Conservation (phyloP, 1,140 invertebrate genomes). For the Caenorhabditis latens region DNA sequence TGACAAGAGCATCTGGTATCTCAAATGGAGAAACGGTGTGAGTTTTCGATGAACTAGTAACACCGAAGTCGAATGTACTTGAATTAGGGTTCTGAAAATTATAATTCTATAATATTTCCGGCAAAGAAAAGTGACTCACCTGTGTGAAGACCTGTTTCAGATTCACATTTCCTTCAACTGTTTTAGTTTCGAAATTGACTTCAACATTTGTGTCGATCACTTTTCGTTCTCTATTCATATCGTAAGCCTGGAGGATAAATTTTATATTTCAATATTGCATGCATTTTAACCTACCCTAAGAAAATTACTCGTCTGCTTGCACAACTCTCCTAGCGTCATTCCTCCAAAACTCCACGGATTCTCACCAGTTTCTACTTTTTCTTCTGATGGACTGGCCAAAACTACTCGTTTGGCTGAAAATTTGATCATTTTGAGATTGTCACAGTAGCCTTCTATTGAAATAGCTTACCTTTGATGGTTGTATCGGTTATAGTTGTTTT, state of each 20-base stretch:
- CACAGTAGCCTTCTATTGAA: background rate
- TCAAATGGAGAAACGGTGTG: conserved; percentile 49
- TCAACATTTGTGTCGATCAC: background rate
- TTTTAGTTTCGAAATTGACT: conserved; percentile 10
- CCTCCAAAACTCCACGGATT: conserved; percentile 59
- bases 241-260: background rate
- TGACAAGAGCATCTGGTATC: conserved; percentile 34
- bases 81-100: conserved; percentile 31
- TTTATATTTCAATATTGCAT: conserved; percentile 9
- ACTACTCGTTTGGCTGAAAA: conserved; percentile 53
- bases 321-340: conserved; percentile 64
- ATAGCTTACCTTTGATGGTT: conserved; percentile 58
- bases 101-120: background rate
- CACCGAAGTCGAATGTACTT: conserved; percentile 51
- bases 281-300: conserved; percentile 21
- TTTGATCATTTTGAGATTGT: background rate
- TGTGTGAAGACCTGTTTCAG: conserved; percentile 4
- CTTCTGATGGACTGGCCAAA: conserved; percentile 46
- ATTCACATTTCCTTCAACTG: background rate
- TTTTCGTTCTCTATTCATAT: conserved; percentile 29
- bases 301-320: conserved; percentile 64
- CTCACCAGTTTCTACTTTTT: conserved; percentile 53
- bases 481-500: conserved; percentile 64
- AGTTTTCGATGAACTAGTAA: background rate
- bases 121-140: background rate